Conservation (phyloP, 1,140 invertebrate species). For the Scaptomyza graminum region DNA sequence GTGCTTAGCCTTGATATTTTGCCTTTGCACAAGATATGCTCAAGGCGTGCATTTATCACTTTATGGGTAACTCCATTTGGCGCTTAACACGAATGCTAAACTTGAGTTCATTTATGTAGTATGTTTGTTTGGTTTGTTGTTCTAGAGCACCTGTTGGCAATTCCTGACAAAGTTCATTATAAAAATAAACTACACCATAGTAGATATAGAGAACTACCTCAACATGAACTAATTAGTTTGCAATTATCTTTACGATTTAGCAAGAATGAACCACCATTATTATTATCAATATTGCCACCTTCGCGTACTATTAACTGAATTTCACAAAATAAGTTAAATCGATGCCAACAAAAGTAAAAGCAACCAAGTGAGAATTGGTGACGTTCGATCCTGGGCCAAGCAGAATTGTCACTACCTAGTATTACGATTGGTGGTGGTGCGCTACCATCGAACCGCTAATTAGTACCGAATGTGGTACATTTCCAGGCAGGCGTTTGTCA, state of each 20-base stretch:
- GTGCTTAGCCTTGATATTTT: no score
- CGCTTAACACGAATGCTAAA: background rate
- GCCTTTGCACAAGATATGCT: no score
- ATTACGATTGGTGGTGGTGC: background rate
- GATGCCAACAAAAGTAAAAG: slow-evolving; percentile 4
- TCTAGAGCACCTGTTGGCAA: background rate
- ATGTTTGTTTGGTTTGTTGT: no score
- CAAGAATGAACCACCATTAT: slow-evolving; percentile 35
- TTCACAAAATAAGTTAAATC: slow-evolving; percentile 40
- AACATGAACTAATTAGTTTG: slow-evolving; percentile 68
- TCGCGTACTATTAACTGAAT: background rate
- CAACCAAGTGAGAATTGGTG: slow-evolving; percentile 22
- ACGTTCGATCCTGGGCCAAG: slow-evolving; percentile 3
- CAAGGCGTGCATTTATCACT: no score
- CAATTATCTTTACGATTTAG: slow-evolving; percentile 71
- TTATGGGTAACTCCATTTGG: background rate
- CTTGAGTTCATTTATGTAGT: background rate
- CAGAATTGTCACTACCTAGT: slow-evolving; percentile 36
- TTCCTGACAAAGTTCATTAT: slow-evolving; percentile 30
- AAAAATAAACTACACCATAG: background rate
- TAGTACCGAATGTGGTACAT: slow-evolving; percentile 30
- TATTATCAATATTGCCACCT: slow-evolving; percentile 7
- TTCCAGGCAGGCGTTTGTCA: slow-evolving; percentile 33
- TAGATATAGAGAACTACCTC: slow-evolving; percentile 63
- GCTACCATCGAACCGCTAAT: slow-evolving; percentile 30